Percentiles rank a stretch among this genome's conserved stretches.
Conservation (phyloP, 2,797 vertebrate species). For the Gymnoscopelus microlampas region DNA sequence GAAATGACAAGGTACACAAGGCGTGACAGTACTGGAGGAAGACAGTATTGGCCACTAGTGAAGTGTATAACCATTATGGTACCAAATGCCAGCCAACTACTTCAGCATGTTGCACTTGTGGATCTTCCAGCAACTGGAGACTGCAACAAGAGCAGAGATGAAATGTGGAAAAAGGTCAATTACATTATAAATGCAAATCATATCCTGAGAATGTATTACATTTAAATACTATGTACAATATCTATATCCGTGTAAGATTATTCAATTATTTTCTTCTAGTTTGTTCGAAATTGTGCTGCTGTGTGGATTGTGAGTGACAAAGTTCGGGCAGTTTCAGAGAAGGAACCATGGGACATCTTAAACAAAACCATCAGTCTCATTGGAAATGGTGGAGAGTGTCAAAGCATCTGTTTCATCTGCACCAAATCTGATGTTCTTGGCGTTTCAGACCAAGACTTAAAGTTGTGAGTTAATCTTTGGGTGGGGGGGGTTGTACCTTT, state of each 20-base stretch:
- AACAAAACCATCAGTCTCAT: constrained; percentile 11
- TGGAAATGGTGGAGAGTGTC: constrained; percentile 61
- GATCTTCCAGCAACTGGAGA: constrained; percentile 52
- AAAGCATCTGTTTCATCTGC: constrained; percentile 55
- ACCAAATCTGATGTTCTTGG: constrained; percentile 32
- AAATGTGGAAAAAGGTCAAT: constrained; percentile 68
- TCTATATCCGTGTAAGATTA: too few species aligned
- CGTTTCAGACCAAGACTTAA: neutral
- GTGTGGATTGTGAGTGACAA: constrained; percentile 59
- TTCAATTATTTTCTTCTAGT: constrained; percentile 19
- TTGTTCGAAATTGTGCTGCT: constrained; percentile 49
- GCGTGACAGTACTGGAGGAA: neutral
- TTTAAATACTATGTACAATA: too few species aligned
- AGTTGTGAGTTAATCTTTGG: too few species aligned
- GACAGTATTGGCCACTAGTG: constrained; percentile 68
- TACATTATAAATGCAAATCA: too few species aligned
- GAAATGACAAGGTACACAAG: constrained; percentile 33
- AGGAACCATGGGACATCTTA: constrained; percentile 56
- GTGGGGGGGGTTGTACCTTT: too few species aligned
- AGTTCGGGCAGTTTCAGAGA: constrained; percentile 35
- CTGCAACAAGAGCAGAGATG: too few species aligned
- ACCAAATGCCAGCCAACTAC: constrained; percentile 39
- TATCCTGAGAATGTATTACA: too few species aligned
- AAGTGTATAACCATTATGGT: constrained; percentile 61
- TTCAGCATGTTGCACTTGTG: constrained; percentile 62